Evolutionary conservation across 2,113 vertebrate species (phyloP), one percentile per base, ranked within the genome.

Genomic region (Mirounga angustirostris): DNA sequence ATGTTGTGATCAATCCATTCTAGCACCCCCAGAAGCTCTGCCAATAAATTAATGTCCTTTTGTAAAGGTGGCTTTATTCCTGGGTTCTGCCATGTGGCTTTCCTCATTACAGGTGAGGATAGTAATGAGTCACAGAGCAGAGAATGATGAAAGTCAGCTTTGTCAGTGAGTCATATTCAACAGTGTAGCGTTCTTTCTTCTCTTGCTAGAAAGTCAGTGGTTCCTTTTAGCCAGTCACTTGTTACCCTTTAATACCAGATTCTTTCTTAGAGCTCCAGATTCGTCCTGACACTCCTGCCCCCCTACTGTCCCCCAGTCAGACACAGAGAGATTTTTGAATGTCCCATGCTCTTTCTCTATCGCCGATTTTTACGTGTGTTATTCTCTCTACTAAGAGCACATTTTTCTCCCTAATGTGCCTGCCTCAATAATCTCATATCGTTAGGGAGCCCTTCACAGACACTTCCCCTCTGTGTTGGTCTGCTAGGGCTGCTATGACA

Each of bases 1-100:
- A 95, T 97, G 83, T 61, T 87, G n/a, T 67, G 79, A 94, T 92
- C 73, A 54, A 58, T 92, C 71, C 67, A 40, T 52, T 40, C 43
- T 81, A 85, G 76, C 58, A 65, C 1, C 6, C 28, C 83, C 43
- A 87, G 74, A 92, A 76, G 92, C 90, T 56, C 90, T 94, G 69
- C 56, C 91, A 84, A 84, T 92, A 74, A 89, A 54, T 95, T 85
- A 43, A 88, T 80, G 40, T 24, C 56, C 50, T 84, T 43, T 80
- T 96, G 59, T 18, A 83, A 74, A 89, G 50, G 84, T 94, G 40
- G 71, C 33, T 84, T 71, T 30, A 28, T 65, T 54, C 43, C 65
- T 91, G 56, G 65, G 9, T 58, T 33, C 40, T 69, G 14, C 13
- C 36, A 16, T 16, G 52, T 40, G 18, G 15, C 22, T 58, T 50